Evolutionary conservation across 92 coral and sea anemone genomes (phyloP).

Genomic region (Epizoanthus scotinus): DNA sequence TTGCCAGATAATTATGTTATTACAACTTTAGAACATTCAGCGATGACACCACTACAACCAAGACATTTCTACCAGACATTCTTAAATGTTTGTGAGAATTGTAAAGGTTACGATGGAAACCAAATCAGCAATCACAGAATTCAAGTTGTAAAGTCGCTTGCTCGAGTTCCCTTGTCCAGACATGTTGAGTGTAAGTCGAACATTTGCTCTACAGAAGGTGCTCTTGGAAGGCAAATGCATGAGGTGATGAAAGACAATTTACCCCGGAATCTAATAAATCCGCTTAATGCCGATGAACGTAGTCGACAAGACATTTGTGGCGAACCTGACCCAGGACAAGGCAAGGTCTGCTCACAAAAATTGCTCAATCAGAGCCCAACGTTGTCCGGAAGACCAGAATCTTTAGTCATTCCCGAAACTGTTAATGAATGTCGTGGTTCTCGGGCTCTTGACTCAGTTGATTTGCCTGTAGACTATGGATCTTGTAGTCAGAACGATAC

Average conservation of each 20-base stretch:
- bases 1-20: no score
- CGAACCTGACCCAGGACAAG: not conserved
- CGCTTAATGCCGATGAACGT: not conserved
- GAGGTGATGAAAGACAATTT: not conserved
- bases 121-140: not conserved
- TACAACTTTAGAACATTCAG: no score
- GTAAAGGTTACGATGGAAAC: constrained; percentile 31
- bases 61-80: constrained; percentile 2
- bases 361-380: not conserved
- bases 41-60: not conserved
- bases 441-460: not conserved
- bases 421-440: not conserved
- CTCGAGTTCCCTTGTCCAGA: not conserved
- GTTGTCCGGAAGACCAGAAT: not conserved
- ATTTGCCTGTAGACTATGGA: not conserved
- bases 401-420: not conserved
- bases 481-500: not conserved
- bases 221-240: constrained; percentile 4
- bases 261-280: not conserved
- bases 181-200: not conserved
- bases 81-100: constrained; percentile 16
- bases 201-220: not conserved
- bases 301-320: not conserved
- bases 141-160: constrained; percentile 8
- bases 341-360: not conserved